Evolutionary conservation across 1,140 invertebrate species (phyloP), one percentile per base, ranked within the genome.

Genomic region (Hermatobates lingyangjiaoensis): DNA sequence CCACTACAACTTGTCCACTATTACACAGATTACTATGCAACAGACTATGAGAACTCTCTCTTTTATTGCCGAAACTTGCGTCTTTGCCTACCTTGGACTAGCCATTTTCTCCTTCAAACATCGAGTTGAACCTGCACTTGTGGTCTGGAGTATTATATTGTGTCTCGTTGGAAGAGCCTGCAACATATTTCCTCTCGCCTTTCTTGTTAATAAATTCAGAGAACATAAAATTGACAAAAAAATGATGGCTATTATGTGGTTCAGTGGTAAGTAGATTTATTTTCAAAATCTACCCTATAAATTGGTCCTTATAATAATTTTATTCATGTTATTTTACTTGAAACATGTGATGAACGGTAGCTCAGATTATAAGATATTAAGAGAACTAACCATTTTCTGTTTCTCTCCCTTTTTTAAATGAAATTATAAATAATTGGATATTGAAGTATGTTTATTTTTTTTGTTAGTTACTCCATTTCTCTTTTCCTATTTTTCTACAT

Each of bases 181-280:
- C 42, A 98, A 98, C 63, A 98, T 98, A 53, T 98, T 95, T 64
- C 95, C 95, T 18, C 67, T 99, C 14, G 87, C 90, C 2, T 76
- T 87, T 58, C 68, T 98, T 7, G 84, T 93, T 5, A 99, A 99
- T 66, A 84, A 83, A 64, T 98, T 97, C 67, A 76, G 93, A 26
- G 89, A 95, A 63, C 93, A 98, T 69, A 91, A 93, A 68, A 98
- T 98, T 45, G 96, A 91, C 0, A 84, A 82, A 61, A 93, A 92
- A 68, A 97, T 95, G 87, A 94, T 95, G 79, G 95, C 97, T 61
- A 95, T 98, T 44, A 98, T 97, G 93, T 98, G 93, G 93, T 98
- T 98, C 63, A 95, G 90, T 66, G 85, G 85, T 76, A 65, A 69
- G 71, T 68, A 46, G 1, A 15, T 39, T 39, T 34, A 3, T 3